phyloP scores from a whole-genome alignment of 2,888 invertebrate genomes.

The Stenolophus ochropezus region DNA sequence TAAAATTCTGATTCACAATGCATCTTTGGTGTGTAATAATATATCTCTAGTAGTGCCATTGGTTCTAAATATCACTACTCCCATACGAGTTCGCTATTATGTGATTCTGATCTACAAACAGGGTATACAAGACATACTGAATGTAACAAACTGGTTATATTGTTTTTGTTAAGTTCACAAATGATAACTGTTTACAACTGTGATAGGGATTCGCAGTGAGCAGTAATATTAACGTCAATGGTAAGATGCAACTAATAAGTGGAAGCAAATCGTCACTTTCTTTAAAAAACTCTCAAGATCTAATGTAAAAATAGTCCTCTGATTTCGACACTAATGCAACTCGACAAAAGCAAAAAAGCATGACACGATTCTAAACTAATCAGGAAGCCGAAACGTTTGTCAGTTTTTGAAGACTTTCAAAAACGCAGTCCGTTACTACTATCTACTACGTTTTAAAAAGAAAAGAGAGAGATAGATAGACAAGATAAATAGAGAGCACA shows the following conservation, averaged over 20 bases:
- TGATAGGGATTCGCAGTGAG: slow-evolving; percentile 25
- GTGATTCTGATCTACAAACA: slow-evolving; percentile 25
- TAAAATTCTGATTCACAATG: slow-evolving; percentile 54
- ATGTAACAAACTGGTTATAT: slow-evolving; percentile 21
- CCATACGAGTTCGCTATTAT: slow-evolving; percentile 30
- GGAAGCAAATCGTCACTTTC: slow-evolving; percentile 45
- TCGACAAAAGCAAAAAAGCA: slow-evolving; percentile 56
- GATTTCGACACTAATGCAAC: slow-evolving; percentile 56
- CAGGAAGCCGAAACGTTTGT: slow-evolving; percentile 54
- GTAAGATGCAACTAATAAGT: slow-evolving; percentile 53
- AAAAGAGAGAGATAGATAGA: slow-evolving; percentile 57
- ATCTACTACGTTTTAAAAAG: slow-evolving; percentile 54
- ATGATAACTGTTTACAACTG: background rate
- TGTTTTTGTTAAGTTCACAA: slow-evolving; percentile 17
- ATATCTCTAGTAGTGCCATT: slow-evolving; percentile 49
- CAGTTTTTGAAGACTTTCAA: slow-evolving; percentile 57
- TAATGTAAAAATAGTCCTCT: slow-evolving; percentile 57
- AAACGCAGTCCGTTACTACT: slow-evolving; percentile 57
- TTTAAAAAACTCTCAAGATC: slow-evolving; percentile 51
- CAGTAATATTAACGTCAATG: slow-evolving; percentile 45
- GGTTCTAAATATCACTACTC: slow-evolving; percentile 48
- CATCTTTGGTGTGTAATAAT: slow-evolving; percentile 57
- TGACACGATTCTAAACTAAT: slow-evolving; percentile 57
- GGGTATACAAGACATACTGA: slow-evolving; percentile 27
- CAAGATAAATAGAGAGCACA: slow-evolving; percentile 59